Evolutionary conservation across 2,888 invertebrate species (phyloP), one percentile per base, ranked within the genome.

Genomic region (Malacosoma neustria): DNA sequence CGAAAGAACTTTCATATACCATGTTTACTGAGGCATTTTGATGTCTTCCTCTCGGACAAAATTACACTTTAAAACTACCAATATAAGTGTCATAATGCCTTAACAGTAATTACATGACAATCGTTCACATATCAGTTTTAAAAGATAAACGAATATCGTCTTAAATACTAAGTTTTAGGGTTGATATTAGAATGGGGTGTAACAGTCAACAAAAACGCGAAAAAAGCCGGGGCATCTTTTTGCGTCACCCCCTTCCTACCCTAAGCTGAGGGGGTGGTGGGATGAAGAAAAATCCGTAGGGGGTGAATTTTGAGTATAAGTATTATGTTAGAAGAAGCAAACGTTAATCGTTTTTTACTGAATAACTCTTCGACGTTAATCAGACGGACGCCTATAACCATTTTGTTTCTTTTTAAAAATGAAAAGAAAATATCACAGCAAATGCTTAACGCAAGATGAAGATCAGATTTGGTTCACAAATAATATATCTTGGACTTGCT

Each of bases 191-290:
- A 3, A 29, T 47, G 53, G 3, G 11, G 36, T 35, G 41, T 43
- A 41, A 57, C 47, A 67, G 77, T 75, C 74, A 77, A 79, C 77
- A 76, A 76, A 80, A 73, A 79, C 57, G 68, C 66, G 71, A 61
- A 80, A 81, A 74, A 80, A 81, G 75, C 58, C 71, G 60, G 22
- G 72, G 82, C 72, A 79, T 82, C 82, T 82, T 82, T 84, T 81
- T 76, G 73, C 80, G 63, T 70, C 53, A 50, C 57, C 64, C 74
- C 73, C 76, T 70, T 67, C 59, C 62, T 61, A 66, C 75, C 75
- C 71, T 66, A 66, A 71, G 68, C 72, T 57, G 46, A 61, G 66
- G 57, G 63, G 65, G 57, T 64, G 59, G 38, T 46, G 59, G 79
- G 74, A 72, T 59, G 67, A 74, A 75, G 70, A 76, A 76, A 76